phyloP scores from a whole-genome alignment of 2,797 vertebrate species.

The Champsocephalus esox region DNA sequence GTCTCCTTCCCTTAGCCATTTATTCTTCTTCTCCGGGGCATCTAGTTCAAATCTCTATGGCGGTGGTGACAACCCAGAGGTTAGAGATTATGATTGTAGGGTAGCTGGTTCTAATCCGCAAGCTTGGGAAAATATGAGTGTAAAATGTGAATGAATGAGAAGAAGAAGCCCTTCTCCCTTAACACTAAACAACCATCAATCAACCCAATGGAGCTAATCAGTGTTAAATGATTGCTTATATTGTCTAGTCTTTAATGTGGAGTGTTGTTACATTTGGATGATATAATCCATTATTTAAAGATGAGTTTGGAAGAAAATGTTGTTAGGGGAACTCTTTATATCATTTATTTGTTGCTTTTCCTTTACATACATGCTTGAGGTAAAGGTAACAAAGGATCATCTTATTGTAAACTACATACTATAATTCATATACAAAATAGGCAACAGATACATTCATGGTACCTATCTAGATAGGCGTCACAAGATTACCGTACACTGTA shows the following conservation, averaged over 20 bases:
- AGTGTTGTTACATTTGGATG: not conserved
- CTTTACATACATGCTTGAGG: not conserved
- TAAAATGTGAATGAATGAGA: not conserved
- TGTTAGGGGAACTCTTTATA: not conserved
- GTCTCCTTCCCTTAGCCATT: slow-evolving; percentile 31
- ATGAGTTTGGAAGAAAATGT: not conserved
- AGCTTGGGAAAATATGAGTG: slow-evolving; percentile 8
- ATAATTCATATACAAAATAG: not conserved
- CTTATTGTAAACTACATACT: not conserved
- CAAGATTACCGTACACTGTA: not conserved
- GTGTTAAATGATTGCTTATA: not conserved
- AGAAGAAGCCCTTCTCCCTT: not conserved
- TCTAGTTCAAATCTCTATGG: slow-evolving; percentile 24
- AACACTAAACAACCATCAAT: not conserved
- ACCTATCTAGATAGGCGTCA: not conserved
- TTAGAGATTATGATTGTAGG: slow-evolving; percentile 4
- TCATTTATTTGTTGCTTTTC: not conserved
- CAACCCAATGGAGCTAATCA: not conserved
- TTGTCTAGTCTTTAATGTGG: not conserved
- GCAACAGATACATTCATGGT: not conserved
- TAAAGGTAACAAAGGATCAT: not conserved
- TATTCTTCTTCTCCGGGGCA: slow-evolving; percentile 38
- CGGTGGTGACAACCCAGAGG: slow-evolving; percentile 8
- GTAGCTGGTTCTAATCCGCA: slow-evolving; percentile 17
- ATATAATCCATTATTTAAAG: not conserved